phyloP scores from a whole-genome alignment of 2,113 vertebrate species.

The Aptenodytes forsteri region DNA sequence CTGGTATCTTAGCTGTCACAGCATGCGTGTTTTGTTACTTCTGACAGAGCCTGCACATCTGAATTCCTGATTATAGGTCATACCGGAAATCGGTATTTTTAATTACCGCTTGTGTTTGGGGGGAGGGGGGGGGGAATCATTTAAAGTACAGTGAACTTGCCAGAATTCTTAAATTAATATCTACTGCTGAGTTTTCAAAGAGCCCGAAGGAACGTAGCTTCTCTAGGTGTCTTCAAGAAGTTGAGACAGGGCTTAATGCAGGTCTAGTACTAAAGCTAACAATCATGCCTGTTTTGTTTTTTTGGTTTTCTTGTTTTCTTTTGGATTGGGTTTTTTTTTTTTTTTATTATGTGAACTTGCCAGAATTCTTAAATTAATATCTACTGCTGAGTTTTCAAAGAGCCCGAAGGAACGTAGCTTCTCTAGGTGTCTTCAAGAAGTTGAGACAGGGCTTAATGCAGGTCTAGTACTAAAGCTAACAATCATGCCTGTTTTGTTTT shows the following conservation, averaged over 20 bases:
- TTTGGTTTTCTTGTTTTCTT: not conserved
- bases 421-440: not conserved
- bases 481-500: not conserved
- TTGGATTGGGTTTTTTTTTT: accelerated
- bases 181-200: not conserved
- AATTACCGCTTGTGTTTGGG: not conserved
- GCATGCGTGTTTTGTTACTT: not conserved
- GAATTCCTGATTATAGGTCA: not conserved
- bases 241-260: not conserved
- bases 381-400: not conserved
- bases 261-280: not conserved
- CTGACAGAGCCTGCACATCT: not conserved
- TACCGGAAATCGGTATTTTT: constrained; percentile 11
- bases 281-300: not conserved
- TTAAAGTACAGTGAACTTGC: not conserved
- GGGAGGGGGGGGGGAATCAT: not conserved
- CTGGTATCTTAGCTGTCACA: not conserved
- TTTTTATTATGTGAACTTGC: not conserved
- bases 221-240: not conserved
- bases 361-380: not conserved
- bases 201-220: not conserved
- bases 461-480: not conserved
- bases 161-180: not conserved
- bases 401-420: not conserved
- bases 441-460: not conserved